Base-by-base conservation (phyloP, 2,888 invertebrate genomes). In the Drosophila koepferae region DNA sequence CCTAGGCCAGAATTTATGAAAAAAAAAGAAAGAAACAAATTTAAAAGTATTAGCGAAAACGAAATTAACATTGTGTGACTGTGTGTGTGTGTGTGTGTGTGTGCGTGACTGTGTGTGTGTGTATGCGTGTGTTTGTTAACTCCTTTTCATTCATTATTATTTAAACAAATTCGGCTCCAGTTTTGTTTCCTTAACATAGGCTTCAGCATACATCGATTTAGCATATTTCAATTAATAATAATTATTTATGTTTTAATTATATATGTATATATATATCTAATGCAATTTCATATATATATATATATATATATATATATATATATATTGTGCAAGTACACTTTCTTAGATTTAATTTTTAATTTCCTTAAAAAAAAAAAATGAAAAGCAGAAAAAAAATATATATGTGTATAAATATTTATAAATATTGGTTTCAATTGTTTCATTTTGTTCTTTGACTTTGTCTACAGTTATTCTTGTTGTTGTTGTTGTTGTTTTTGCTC, bases 341-440 rank as follows among this genome's bases (percentile, higher is more conserved):
- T 71, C 38, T 62, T 71, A 74, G 68, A 60, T 70, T 73, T 69
- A 70, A 80, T 86, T 84, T 82, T 86, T 80, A 67, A 89, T 80
- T 87, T 86, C 85, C 86, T 82, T 87, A 87, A 86, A 89, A 86
- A 77, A 72, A 72, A 77, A 77, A 70, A 63, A 74, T 7, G 9
- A 74, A 71, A 28, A 64, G 43, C 41, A 70, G 63, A 46, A 74
- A 70, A 43, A 74, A 72, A 82, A 82, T 80, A 75, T 81, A 81
- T 82, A 70, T 66, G 59, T 87, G 72, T 82, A 85, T 80, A 82
- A 67, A 80, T 83, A 75, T 76, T 81, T 78, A 78, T 73, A 72
- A 77, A 66, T 77, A 76, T 81, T 80, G 65, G 77, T 79, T 82
- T 82, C 75, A 74, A 80, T 91, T 84, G 82, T 74, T 76, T 34